Evolutionary conservation across 1,140 invertebrate species (phyloP), one percentile per base, ranked within the genome.

Genomic region (Drosophila elegans): DNA sequence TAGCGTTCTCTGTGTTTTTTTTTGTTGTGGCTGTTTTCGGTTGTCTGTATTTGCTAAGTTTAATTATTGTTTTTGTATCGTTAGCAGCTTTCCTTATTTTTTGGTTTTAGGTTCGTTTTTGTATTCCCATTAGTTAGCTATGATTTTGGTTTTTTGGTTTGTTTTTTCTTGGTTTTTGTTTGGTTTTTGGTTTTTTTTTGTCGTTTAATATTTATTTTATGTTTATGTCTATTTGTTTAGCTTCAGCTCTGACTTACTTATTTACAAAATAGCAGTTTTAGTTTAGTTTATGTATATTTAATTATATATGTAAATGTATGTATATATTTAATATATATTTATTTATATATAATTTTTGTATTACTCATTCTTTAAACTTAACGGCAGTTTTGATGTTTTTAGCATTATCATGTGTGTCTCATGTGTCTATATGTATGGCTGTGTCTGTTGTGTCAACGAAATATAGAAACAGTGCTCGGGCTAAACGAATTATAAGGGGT

Each of bases 21-120:
- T 55, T 76, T n/a, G 21, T 53, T 48, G 34, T 68, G 75, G 66
- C 72, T 76, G 54, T 77, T 46, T 51, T 51, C 29, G 67, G 53
- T 83, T 80, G 66, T 66, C 38, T 88, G 67, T 71, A 71, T 71
- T 84, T 80, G 84, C 84, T 89, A 88, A 84, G 60, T 89, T 80
- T 88, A 89, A 88, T 88, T 88, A 89, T 88, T 89, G 84, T 88
- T 89, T 89, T 88, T 88, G 84, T 88, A 88, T 88, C 84, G 76
- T 88, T 88, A 88, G 84, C 84, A 88, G 84, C 84, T 88, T 88
- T 86, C 73, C 52, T 72, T 76, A 53, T 83, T 84, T 66, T 66
- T 81, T 78, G 53, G 46, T 71, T 78, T 69, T 68, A 42, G 62
- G 61, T 78, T 60, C 39, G 16, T 61, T 59, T 51, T 82, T 61